Conservation (phyloP, 2,888 invertebrate genomes). For the Heliconius sara region DNA sequence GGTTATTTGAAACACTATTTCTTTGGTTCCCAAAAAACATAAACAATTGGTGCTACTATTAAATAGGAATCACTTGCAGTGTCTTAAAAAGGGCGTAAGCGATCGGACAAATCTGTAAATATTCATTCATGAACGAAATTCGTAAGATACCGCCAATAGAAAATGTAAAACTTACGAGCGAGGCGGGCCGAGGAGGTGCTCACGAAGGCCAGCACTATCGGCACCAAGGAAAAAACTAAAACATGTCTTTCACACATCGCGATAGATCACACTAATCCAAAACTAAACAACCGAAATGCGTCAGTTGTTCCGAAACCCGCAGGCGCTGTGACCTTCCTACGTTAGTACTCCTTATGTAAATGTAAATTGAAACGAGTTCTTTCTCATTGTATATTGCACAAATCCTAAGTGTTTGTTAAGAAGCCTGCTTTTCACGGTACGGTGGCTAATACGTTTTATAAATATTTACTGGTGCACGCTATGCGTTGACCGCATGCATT, state of each 20-base stretch:
- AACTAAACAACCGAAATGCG: conserved; percentile 39
- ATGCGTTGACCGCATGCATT: conserved; percentile 52
- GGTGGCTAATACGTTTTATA: conserved; percentile 69
- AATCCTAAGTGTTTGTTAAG: conserved; percentile 77
- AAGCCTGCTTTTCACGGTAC: conserved; percentile 77
- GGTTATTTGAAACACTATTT: neutral
- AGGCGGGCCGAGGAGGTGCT: conserved; percentile 63
- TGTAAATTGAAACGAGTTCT: conserved; percentile 76
- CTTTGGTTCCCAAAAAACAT: neutral
- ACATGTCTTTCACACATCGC: conserved; percentile 72
- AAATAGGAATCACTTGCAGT: too few species aligned
- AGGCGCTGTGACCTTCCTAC: conserved; percentile 64
- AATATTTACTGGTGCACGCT: conserved; percentile 57
- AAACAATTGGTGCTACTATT: neutral
- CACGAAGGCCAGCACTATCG: conserved; percentile 59
- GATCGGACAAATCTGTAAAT: conserved; percentile 12
- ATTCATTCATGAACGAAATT: conserved; percentile 1
- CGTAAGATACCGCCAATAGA: conserved; percentile 33
- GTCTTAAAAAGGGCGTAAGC: neutral
- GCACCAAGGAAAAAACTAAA: conserved; percentile 62
- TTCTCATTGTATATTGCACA: conserved; percentile 79
- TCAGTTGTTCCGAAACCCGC: conserved; percentile 54
- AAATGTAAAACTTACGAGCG: conserved; percentile 68
- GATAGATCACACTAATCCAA: conserved; percentile 36
- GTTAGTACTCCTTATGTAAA: conserved; percentile 68